Evolutionary conservation across 37 sponge, comb jelly and placozoan genomes (phyloP), one percentile per base, ranked within the genome.

Genomic region (Diacarnus erythraeanus): DNA sequence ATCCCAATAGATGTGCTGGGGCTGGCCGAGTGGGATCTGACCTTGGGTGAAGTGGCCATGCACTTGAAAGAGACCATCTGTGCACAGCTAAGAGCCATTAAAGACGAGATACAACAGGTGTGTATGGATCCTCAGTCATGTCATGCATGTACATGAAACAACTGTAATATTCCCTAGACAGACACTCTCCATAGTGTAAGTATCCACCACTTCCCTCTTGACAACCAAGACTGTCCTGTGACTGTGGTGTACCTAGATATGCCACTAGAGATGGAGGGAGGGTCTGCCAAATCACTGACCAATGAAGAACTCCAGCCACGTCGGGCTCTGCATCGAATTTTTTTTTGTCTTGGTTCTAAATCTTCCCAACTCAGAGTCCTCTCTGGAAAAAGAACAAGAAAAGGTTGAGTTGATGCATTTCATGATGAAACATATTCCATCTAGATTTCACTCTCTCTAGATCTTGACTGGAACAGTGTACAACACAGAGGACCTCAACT

Each of bases 191-290:
- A 36, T 64, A 69, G 75, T 75, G 80, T 84, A 20, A 35, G 12
- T 51, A 35, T 84, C 61, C 69, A 76, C 47, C 85, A 84, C 51
- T 76, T 69, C 31, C 29, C 60, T 3, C 47, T 84, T 9, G 70
- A 69, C 42, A 67, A 38, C 37, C 85, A 84, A 21, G 65, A 76
- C 40, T 84, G 75, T 43, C 90, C 85, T 23, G 51, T 89, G 30
- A 83, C 90, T 1, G 37, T 89, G 20, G 54, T 79, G 39, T 84
- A 84, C 57, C 90, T 84, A 27, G 34, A 75, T 57, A 75, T 21
- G 3, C 72, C 85, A 27, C 44, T 70, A 29, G 25, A 76, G 38
- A 1, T 9, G 3, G 15, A 30, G 8, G 5, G 60, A 1, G 42
- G 38, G 6, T 29, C 63, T 8, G 38, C 1, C 27, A 71, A 25